These are phyloP conservation scores for Antheraea pernyi DNA, from an alignment of 1,140 invertebrate species.

Conservation along the genomic window DNA sequence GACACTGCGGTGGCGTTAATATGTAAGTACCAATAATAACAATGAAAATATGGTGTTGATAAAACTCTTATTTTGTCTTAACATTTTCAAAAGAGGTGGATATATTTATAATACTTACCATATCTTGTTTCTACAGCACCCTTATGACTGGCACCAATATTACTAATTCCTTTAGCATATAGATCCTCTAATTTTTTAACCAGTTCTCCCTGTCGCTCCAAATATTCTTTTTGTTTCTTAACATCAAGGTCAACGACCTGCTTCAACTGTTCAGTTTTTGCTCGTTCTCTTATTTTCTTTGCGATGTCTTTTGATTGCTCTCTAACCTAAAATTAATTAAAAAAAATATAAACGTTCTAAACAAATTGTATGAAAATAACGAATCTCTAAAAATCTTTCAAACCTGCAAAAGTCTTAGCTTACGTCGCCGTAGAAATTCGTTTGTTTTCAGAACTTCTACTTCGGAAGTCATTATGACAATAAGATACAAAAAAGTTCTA, in stretches of 20 bases:
- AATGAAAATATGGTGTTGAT: no score
- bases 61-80: no score
- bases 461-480: slow-evolving; percentile 65
- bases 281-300: slow-evolving; percentile 69
- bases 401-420: slow-evolving; percentile 73
- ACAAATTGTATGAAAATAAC: slow-evolving; percentile 3
- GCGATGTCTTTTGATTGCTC: slow-evolving; percentile 77
- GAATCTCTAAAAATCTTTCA: slow-evolving; percentile 31
- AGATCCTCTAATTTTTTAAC: slow-evolving; percentile 58
- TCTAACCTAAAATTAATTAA: slow-evolving; percentile 57
- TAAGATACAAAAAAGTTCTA: slow-evolving; percentile 10
- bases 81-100: background rate
- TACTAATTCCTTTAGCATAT: slow-evolving; percentile 56
- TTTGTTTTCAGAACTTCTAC: slow-evolving; percentile 66
- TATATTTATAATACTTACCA: slow-evolving; percentile 30
- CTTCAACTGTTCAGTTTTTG: slow-evolving; percentile 62
- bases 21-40: no score
- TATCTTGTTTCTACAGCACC: slow-evolving; percentile 46
- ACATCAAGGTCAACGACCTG: slow-evolving; percentile 47
- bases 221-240: slow-evolving; percentile 61
- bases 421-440: slow-evolving; percentile 69
- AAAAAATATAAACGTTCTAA: slow-evolving; percentile 12
- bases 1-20: no score
- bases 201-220: slow-evolving; percentile 57
- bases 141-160: slow-evolving; percentile 61